A percentile compares a stretch with the other conserved stretches of the same genome.
phyloP scores from a whole-genome alignment of 23 tunicate genomes.

The Styela clava region DNA sequence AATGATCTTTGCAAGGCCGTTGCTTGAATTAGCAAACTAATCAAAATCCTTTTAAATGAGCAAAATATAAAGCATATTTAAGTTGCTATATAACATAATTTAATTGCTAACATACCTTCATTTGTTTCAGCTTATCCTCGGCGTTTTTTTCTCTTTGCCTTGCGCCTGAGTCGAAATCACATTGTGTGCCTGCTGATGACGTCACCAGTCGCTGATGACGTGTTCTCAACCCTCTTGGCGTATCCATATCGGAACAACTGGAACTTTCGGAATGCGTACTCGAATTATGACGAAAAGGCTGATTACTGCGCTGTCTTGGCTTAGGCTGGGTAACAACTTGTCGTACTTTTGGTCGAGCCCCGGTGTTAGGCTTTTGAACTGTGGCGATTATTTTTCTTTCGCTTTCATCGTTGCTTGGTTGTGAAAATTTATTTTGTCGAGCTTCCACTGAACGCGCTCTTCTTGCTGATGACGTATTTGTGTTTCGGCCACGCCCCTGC shows the following conservation, averaged over 20 bases:
- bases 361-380: not conserved
- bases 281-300: not conserved
- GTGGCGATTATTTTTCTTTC: not conserved
- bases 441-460: not conserved
- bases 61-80: too few species aligned
- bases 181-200: conserved; percentile 19
- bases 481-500: not conserved
- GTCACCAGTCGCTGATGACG: conserved; percentile 7
- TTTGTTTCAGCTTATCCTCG: conserved; percentile 21
- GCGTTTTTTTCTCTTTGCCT: conserved; percentile 19
- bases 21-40: too few species aligned
- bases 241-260: not conserved
- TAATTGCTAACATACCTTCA: conserved; percentile 27
- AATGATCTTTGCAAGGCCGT: too few species aligned
- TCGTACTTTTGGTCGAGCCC: conserved; percentile 28
- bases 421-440: not conserved
- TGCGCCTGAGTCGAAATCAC: conserved; percentile 21
- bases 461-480: not conserved
- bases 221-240: not conserved
- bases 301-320: not conserved
- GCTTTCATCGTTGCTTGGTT: not conserved
- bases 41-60: too few species aligned
- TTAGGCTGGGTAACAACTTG: not conserved
- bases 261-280: conserved; percentile 1
- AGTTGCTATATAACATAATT: too few species aligned